Percentiles rank a stretch among this genome's conserved stretches.
Conservation (phyloP, 2,888 invertebrate species). For the Zhuqinia jingwanae region DNA sequence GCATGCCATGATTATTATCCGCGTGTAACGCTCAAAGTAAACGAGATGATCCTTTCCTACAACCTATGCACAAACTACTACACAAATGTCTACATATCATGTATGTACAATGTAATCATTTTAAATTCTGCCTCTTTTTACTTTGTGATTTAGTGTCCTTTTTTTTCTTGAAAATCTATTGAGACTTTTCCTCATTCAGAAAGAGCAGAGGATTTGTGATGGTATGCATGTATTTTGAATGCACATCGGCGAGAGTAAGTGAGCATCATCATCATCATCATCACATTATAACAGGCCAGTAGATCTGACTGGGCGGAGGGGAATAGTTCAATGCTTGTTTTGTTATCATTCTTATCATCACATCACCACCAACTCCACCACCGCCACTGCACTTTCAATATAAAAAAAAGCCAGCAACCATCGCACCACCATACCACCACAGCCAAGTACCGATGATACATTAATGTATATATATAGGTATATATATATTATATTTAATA, state of each 20-base stretch:
- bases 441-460: too few species aligned
- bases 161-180: background rate
- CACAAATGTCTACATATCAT: too few species aligned
- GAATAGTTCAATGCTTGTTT: slow-evolving; percentile 32
- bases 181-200: too few species aligned
- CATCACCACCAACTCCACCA: slow-evolving; percentile 29
- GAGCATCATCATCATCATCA: background rate
- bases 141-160: background rate
- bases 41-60: background rate
- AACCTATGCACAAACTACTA: background rate
- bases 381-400: background rate
- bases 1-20: background rate
- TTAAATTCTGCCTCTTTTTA: background rate
- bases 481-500: too few species aligned
- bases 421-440: background rate
- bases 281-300: background rate
- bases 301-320: background rate
- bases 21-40: background rate
- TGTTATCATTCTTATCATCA: slow-evolving; percentile 48
- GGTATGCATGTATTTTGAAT: too few species aligned
- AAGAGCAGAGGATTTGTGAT: too few species aligned
- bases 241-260: background rate
- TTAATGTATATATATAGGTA: too few species aligned
- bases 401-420: background rate
- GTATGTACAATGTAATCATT: too few species aligned